Evolutionary conservation across 1,140 invertebrate genomes (phyloP), one percentile per base, ranked within the genome.

Genomic region (Wiebesia pumilae): DNA sequence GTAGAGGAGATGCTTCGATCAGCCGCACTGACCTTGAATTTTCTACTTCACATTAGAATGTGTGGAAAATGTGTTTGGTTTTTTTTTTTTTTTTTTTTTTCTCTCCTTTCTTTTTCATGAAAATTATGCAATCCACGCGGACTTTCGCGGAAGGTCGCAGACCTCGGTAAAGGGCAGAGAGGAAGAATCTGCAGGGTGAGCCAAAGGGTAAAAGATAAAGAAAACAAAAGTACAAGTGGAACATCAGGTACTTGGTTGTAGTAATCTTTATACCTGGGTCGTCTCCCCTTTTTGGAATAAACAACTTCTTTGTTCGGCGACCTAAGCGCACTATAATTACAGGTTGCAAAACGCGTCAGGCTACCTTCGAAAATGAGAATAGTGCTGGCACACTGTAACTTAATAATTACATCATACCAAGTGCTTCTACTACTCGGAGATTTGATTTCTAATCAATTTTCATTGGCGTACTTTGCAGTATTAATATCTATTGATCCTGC

Each of bases 351-450:
- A 65, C 47, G 24, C 83, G 43, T 67, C 9, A 43, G 62, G 80
- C 78, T 84, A 78, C 58, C 75, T 80, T 69, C 62, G 24, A 78
- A 84, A 78, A 84, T 78, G 73, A 84, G 47, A 77, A 83, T 62
- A 77, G 38, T 65, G 33, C 35, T 71, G 35, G 19, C 27, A 67
- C 35, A 33, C 24, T 33, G 51, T 77, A 83, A 62, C 35, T 62
- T 47, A 33, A 27, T 51, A 62, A 62, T 75, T 83, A 54, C 77
- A 77, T 30, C 80, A 43, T 14, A 21, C 27, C 47, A 54, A 54
- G 38, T 19, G 6, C 71, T 21, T 43, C 7, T 33, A 24, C 21
- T n/a, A 43, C 12, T 40, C 2, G 10, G 30, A 43, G 16, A 83
- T 73, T 83, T 73, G 73, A 78, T 84, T 62, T 27, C 54, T 43